A percentile compares a stretch with the other conserved stretches of the same genome.
Conservation (phyloP, 1,140 invertebrate species). For the Aphaenogaster floridana region DNA sequence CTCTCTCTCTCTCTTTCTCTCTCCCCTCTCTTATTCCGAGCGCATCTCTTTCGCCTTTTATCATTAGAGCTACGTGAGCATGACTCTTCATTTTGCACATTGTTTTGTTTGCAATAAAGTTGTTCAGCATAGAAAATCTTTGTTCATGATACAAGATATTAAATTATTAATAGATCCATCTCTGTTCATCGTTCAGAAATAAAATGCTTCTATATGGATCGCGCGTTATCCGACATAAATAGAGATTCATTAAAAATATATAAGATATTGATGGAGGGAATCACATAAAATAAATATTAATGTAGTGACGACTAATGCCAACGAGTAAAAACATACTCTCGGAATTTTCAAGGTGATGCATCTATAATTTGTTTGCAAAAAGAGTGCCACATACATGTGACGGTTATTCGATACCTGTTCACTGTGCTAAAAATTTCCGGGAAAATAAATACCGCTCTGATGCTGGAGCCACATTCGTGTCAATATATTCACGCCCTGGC, state of each 20-base stretch:
- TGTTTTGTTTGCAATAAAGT: conserved; percentile 1
- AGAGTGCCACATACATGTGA: conserved; percentile 13
- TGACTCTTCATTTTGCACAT: neutral
- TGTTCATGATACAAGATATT: neutral
- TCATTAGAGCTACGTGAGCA: neutral
- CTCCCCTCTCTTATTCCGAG: conserved; percentile 28
- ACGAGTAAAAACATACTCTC: conserved; percentile 23
- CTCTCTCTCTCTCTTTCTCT: neutral
- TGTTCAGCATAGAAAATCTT: neutral
- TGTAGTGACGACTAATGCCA: neutral
- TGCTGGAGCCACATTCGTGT: conserved; percentile 27
- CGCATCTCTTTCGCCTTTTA: conserved; percentile 12
- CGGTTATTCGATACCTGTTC: conserved; percentile 49
- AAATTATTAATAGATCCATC: conserved; percentile 17
- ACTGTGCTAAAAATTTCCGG: conserved; percentile 58
- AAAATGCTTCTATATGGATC: neutral
- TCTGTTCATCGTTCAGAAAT: neutral
- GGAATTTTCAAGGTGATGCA: conserved; percentile 39
- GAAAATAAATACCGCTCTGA: conserved; percentile 55
- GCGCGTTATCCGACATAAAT: neutral
- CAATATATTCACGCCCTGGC: conserved; percentile 38
- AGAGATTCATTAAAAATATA: neutral
- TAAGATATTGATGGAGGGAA: conserved; percentile 9
- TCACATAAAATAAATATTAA: neutral
- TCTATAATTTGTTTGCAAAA: conserved; percentile 42